Evolutionary conservation across 2,797 vertebrate species (phyloP), one percentile per base, ranked within the genome.

Genomic region (Chiloscyllium punctatum): DNA sequence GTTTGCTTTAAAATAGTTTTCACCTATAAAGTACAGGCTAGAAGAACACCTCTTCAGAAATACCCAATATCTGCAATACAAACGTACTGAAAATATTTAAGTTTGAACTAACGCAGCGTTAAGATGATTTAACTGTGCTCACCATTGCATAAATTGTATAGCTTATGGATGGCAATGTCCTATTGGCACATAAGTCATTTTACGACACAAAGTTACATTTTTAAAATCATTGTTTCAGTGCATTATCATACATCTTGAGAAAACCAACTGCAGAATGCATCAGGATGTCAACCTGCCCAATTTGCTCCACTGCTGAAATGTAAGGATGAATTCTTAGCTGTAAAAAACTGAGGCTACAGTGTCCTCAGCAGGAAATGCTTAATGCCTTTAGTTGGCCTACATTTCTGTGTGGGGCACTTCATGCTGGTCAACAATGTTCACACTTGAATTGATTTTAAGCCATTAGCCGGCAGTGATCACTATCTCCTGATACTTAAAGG

Each of bases 121-220:
- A 95, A 95, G 66, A 77, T 95, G 48, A 72, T 77, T 33, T 77
- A 53, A 48, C 94, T 74, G 42, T 95, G 71, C 94, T 74, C 94
- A 95, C 48, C 94, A 77, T 95, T 77, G 71, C 94, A 77, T 53
- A 74, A 57, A 53, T 95, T 77, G 42, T 95, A 57, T n/a, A 95
- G 71, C 94, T 95, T 51, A 57, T 57, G 48, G 71, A 77, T 74
- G 72, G 71, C 71, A 77, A 95, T 74, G 71, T 95, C 48, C 33
- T n/a, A 95, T 95, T 95, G 94, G 94, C 71, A 95, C 94, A 95
- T 91, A 91, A 48, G 53, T 91, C 88, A 91, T 77, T 95, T 95
- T 33, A 95, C 71, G 13, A 77, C 48, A 95, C 48, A 51, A 53
- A 53, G 69, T 72, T 53, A 57, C 30, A 51, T 33, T 57, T 53